Base-by-base conservation (phyloP, 1,140 invertebrate genomes). In the Temnothorax nylanderi region DNA sequence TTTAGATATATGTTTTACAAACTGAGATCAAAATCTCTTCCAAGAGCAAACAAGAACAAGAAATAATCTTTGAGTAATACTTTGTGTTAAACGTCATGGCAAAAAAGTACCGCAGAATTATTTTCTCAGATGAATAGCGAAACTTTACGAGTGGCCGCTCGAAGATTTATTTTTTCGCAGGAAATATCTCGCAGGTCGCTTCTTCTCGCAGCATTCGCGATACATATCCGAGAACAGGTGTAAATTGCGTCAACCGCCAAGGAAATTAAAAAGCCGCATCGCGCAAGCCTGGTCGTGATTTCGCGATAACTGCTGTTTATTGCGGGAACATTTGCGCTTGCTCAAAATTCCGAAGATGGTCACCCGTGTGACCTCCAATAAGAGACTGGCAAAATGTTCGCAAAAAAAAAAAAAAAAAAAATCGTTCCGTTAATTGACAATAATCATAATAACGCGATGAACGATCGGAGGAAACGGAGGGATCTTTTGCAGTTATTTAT, bases 281-380 rank as follows among this genome's bases (percentile, higher is more conserved):
- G 37, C 26, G 51, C 65, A 58, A 58, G 2, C 51, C 64, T 21
- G 37, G 21, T 34, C 8, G 41, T 44, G 80, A 82, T 82, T 34
- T 47, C n/a, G 54, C 41, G 80, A 84, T 84, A 84, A 74, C 67
- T 74, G 37, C 58, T 75, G 47, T 84, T 84, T 84, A 84, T 74
- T 58, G 41, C 41, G 32, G 37, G 7, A 74, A 11, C 21, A 11
- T 81, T 7, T 82, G 11, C 21, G 77, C 4, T 67, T 34, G 37
- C 44, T 37, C 41, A 75, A 21, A 62, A 60, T 75, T 60, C 56
- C 67, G 26, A 21, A 37, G 80, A 37, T 1, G 69, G 54, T 75
- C 80, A 37, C 37, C 34, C n/a, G 21, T 71, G 80, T 71, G 80
- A 72, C 37, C 41, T 56, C 54, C 8, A 67, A 26, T 26, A 26